phyloP scores from a whole-genome alignment of 2,113 vertebrate genomes.

The Protobothrops mucrosquamatus region DNA sequence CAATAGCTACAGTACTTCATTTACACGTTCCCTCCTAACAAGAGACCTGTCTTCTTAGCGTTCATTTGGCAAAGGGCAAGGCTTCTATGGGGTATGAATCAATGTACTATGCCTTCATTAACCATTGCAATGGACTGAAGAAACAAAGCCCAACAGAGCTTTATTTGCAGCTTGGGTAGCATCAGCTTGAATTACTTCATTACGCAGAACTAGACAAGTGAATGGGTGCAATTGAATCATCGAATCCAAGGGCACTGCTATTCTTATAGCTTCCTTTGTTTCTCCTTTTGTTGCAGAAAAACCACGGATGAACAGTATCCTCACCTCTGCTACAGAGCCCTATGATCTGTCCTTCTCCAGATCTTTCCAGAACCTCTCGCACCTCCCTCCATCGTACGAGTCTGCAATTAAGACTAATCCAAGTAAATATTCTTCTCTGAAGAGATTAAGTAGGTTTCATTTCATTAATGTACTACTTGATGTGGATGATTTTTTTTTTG shows the following conservation, averaged over 20 bases:
- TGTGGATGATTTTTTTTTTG: not conserved
- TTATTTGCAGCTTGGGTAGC: accelerated
- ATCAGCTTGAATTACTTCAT: not conserved
- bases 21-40: not conserved
- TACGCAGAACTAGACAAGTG: not conserved
- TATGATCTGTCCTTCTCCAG: constrained; percentile 97
- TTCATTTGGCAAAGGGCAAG: not conserved
- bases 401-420: constrained; percentile 93
- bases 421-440: constrained; percentile 95
- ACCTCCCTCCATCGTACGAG: constrained; percentile 96
- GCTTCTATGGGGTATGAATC: accelerated
- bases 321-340: constrained; percentile 96
- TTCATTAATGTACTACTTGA: constrained; percentile 34
- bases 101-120: not conserved
- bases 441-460: constrained; percentile 92
- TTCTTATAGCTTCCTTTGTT: not conserved
- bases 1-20: not conserved
- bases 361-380: constrained; percentile 98
- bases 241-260: not conserved
- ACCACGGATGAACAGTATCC: constrained; percentile 91
- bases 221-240: not conserved
- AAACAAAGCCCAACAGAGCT: not conserved
- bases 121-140: not conserved
- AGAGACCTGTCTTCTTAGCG: not conserved
- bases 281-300: constrained; percentile 78